Evolutionary conservation across 1,140 invertebrate genomes (phyloP).

Genomic region (Cryptotermes secundus): DNA sequence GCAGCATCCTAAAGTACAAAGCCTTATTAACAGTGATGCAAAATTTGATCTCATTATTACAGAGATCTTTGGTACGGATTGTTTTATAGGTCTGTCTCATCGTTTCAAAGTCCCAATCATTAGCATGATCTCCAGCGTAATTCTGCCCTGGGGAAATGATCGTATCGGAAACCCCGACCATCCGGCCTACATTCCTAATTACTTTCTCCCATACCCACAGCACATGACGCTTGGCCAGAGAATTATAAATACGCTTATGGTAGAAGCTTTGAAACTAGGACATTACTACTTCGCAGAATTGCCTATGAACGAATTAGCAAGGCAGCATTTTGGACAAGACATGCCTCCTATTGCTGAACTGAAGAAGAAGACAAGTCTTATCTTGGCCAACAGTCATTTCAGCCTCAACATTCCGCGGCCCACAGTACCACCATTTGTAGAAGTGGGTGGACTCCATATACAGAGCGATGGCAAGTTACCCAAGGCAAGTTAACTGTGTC

Average conservation of each 20-base stretch:
- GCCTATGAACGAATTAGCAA: constrained; percentile 41
- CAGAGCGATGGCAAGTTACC: constrained; percentile 33
- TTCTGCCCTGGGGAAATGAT: constrained; percentile 25
- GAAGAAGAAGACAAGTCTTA: constrained; percentile 41
- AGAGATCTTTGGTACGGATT: constrained; percentile 39
- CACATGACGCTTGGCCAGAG: constrained; percentile 42
- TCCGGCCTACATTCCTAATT: constrained; percentile 42
- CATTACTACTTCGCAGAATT: not conserved
- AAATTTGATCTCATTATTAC: constrained; percentile 39
- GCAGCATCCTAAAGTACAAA: not conserved
- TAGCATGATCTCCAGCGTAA: constrained; percentile 9
- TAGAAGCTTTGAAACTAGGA: not conserved
- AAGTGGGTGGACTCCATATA: constrained; percentile 38
- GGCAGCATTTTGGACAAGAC: constrained; percentile 47
- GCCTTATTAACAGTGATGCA: constrained; percentile 14
- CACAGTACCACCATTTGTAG: constrained; percentile 34
- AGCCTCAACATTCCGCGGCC: constrained; percentile 33
- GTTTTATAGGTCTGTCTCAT: constrained; percentile 37
- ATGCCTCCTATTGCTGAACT: constrained; percentile 49
- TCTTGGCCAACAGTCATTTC: constrained; percentile 38
- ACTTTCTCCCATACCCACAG: constrained; percentile 40
- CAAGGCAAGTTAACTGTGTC: constrained; percentile 33
- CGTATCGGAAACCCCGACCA: constrained; percentile 38
- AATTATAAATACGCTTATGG: constrained; percentile 33
- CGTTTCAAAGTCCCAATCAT: constrained; percentile 38